Percentiles rank a stretch among this genome's conserved stretches.
Evolutionary conservation across 2,888 invertebrate species (phyloP).

Genomic region (Neuroscelio doddi): DNA sequence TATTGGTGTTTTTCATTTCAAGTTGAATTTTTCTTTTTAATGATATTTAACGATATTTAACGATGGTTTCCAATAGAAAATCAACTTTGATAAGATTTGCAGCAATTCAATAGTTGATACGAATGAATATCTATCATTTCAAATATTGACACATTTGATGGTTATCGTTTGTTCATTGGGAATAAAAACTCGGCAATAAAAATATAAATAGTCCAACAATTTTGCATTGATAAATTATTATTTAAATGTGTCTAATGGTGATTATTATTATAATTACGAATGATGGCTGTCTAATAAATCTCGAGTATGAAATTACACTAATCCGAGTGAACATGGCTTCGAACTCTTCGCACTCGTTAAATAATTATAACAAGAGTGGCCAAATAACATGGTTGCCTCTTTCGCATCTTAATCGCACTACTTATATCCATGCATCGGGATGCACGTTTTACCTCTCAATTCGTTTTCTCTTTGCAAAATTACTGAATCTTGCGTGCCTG

Average conservation of each 20-base stretch:
- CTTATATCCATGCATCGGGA: slow-evolving; percentile 24
- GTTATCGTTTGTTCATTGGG: no score
- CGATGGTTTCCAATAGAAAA: no score
- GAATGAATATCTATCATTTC: no score
- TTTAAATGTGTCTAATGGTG: no score
- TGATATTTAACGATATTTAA: no score
- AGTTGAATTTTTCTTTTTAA: no score
- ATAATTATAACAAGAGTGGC: slow-evolving; percentile 36
- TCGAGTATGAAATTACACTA: slow-evolving; percentile 34
- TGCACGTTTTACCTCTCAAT: slow-evolving; percentile 51
- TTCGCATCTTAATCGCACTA: slow-evolving; percentile 41
- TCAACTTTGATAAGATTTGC: no score
- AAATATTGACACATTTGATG: no score
- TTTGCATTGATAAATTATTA: not conserved
- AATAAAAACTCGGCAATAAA: no score
- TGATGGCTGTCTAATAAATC: slow-evolving; percentile 24
- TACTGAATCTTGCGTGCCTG: slow-evolving; percentile 48
- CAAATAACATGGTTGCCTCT: slow-evolving; percentile 36
- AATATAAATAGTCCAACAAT: no score
- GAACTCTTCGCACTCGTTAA: slow-evolving; percentile 35
- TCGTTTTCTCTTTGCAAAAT: slow-evolving; percentile 47
- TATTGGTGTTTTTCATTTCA: no score
- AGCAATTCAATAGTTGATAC: no score
- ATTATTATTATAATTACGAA: slow-evolving; percentile 14
- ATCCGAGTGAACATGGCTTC: slow-evolving; percentile 16